Conservation (phyloP, 1,140 invertebrate genomes). For the Brachionus calyciflorus region DNA sequence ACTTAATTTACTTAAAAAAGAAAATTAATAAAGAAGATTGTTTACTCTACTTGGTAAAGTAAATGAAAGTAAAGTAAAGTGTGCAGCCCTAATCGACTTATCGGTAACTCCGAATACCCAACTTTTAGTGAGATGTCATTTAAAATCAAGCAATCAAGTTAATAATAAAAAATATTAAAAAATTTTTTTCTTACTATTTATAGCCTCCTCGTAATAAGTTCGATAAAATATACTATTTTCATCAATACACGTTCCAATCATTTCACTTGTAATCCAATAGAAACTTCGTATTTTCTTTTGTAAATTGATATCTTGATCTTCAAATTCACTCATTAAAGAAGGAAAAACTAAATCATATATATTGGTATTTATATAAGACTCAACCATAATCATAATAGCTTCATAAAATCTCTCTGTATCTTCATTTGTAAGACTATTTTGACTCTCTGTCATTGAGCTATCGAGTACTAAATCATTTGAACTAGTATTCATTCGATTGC, state of each 20-base stretch:
- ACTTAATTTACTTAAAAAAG: too few species aligned
- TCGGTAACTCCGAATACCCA: too few species aligned
- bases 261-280: conserved; percentile 88
- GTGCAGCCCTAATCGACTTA: too few species aligned
- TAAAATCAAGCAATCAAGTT: too few species aligned
- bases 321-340: conserved; percentile 55
- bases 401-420: conserved; percentile 37
- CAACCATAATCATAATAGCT: conserved; percentile 41
- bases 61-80: too few species aligned
- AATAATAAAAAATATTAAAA: neutral
- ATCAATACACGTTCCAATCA: conserved; percentile 85
- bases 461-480: neutral
- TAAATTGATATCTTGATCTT: conserved; percentile 85
- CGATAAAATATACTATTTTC: conserved; percentile 67
- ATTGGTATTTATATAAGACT: conserved; percentile 4
- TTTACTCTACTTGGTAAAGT: too few species aligned
- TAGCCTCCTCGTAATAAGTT: conserved; percentile 6
- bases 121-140: too few species aligned
- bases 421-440: neutral
- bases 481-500: neutral
- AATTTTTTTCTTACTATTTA: conserved; percentile 21
- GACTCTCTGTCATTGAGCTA: neutral
- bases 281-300: conserved; percentile 83
- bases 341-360: conserved; percentile 39
- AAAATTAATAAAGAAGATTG: too few species aligned